phyloP scores from a whole-genome alignment of 2,888 invertebrate species.

The Harpalus rubripes region DNA sequence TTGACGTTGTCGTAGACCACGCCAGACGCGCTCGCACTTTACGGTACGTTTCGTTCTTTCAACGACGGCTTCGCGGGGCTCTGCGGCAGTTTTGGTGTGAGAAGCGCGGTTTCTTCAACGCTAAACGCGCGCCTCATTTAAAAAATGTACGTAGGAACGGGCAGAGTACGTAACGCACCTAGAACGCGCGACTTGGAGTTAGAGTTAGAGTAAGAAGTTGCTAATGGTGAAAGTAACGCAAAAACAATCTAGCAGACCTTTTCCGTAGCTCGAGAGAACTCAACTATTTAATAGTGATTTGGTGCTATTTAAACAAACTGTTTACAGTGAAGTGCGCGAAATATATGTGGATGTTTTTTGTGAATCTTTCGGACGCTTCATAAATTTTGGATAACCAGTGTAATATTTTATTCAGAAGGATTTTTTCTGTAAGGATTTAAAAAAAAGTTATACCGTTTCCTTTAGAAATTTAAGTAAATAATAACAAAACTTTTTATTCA shows the following conservation, averaged over 20 bases:
- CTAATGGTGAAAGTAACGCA: constrained; percentile 36
- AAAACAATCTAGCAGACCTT: constrained; percentile 7
- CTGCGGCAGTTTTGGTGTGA: constrained; percentile 61
- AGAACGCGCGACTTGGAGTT: background rate
- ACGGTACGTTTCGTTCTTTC: constrained; percentile 65
- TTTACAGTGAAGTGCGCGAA: too few species aligned
- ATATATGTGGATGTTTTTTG: too few species aligned
- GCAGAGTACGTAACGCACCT: constrained; percentile 22
- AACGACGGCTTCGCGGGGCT: constrained; percentile 17
- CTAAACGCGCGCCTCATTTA: constrained; percentile 36
- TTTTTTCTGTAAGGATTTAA: too few species aligned
- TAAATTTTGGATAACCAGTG: too few species aligned
- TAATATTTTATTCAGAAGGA: too few species aligned
- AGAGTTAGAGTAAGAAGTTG: background rate
- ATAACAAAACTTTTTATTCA: too few species aligned
- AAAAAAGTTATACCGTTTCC: too few species aligned
- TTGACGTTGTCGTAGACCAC: constrained; percentile 51
- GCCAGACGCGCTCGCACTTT: constrained; percentile 27
- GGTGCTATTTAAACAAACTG: background rate
- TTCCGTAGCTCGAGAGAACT: background rate
- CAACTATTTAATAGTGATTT: background rate
- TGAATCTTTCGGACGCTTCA: too few species aligned
- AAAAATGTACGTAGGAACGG: constrained; percentile 27
- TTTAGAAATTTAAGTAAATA: too few species aligned
- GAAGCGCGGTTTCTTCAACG: constrained; percentile 51